These are phyloP conservation scores for Sebastes diploproa DNA, from an alignment of 2,797 vertebrate genomes.

Conservation along the genomic window DNA sequence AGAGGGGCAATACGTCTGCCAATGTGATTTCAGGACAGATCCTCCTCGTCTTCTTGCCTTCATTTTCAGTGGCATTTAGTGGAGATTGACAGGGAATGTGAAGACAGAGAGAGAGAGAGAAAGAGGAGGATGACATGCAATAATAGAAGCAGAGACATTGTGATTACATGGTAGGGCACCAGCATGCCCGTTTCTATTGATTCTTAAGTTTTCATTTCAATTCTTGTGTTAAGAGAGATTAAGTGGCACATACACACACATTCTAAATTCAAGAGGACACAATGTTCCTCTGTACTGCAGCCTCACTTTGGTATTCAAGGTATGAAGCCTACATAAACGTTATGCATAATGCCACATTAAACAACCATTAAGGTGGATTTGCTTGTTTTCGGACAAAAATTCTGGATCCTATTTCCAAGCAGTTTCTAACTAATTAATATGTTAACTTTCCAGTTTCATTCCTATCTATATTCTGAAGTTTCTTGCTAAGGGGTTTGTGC, in stretches of 20 bases:
- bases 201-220: background rate
- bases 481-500: too few species aligned
- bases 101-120: background rate
- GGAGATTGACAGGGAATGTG: background rate
- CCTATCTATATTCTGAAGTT: too few species aligned
- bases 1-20: background rate
- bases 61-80: background rate
- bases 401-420: background rate
- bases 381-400: constrained; percentile 5
- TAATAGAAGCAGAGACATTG: background rate
- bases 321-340: background rate
- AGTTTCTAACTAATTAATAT: background rate
- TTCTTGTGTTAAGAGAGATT: background rate
- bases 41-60: background rate
- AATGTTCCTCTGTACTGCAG: too few species aligned
- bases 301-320: background rate
- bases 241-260: background rate
- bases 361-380: constrained; percentile 4
- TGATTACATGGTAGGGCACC: background rate
- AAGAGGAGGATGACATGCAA: background rate
- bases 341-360: constrained; percentile 18
- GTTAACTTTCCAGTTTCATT: too few species aligned
- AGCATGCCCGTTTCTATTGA: background rate
- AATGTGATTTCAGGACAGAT: background rate
- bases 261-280: background rate